phyloP scores from a whole-genome alignment of 2,888 invertebrate genomes.

The Spodoptera picta region DNA sequence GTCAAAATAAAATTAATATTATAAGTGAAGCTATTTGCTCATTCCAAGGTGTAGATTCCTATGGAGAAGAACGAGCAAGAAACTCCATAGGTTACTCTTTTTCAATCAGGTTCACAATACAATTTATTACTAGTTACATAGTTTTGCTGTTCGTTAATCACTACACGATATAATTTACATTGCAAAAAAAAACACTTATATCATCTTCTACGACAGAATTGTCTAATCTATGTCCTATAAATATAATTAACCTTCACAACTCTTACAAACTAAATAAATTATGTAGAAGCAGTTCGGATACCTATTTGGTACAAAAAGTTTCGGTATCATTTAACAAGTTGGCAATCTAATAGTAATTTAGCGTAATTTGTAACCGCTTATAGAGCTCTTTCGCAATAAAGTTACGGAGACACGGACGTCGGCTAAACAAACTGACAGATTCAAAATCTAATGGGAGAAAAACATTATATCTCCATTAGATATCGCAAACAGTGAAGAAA shows the following conservation, averaged over 20 bases:
- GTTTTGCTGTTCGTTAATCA: too few species aligned
- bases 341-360: slow-evolving; percentile 28
- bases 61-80: too few species aligned
- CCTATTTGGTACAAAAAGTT: slow-evolving; percentile 31
- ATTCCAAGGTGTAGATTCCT: too few species aligned
- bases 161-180: too few species aligned
- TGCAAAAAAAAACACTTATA: too few species aligned
- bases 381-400: slow-evolving; percentile 36
- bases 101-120: too few species aligned
- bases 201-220: too few species aligned
- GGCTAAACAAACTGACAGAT: slow-evolving; percentile 9
- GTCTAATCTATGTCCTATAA: slow-evolving; percentile 8
- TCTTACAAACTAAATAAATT: slow-evolving; percentile 4
- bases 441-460: slow-evolving; percentile 8
- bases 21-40: too few species aligned
- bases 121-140: too few species aligned
- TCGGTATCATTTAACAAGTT: slow-evolving; percentile 22
- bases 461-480: slow-evolving; percentile 26
- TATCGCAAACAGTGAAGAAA: background rate
- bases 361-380: slow-evolving; percentile 38
- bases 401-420: slow-evolving; percentile 5
- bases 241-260: slow-evolving; percentile 20
- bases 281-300: slow-evolving; percentile 4
- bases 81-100: too few species aligned
- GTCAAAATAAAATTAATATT: too few species aligned